These are phyloP conservation scores for Rhinogobius similis DNA, from an alignment of 2,113 vertebrate genomes.

Conservation along the genomic window DNA sequence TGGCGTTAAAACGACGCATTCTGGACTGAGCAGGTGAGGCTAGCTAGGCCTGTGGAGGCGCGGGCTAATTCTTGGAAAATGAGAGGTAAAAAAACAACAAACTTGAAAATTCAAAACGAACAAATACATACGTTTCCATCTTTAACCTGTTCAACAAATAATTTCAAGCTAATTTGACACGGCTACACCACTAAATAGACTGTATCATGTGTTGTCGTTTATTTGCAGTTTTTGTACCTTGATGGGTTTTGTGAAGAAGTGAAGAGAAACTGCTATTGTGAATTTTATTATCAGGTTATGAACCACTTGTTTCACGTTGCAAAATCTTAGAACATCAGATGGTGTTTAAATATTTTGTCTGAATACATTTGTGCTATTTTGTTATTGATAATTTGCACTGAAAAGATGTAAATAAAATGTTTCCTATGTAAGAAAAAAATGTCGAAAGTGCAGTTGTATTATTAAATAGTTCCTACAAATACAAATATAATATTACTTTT, in stretches of 20 bases:
- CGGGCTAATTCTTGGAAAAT: conserved; percentile 3
- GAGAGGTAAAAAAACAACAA: neutral
- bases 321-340: conserved; percentile 59
- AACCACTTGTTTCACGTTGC: conserved; percentile 67
- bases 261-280: conserved; percentile 54
- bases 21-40: conserved; percentile 9
- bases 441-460: conserved; percentile 12
- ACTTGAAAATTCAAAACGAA: neutral
- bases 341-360: conserved; percentile 65
- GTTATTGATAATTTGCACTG: conserved; percentile 85
- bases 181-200: conserved; percentile 10
- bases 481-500: too few species aligned
- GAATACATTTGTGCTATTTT: conserved; percentile 74
- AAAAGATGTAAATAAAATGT: conserved; percentile 96
- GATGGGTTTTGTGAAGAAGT: conserved; percentile 12
- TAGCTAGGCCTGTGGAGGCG: neutral
- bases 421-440: conserved; percentile 81
- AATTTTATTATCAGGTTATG: conserved; percentile 63
- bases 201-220: conserved; percentile 34
- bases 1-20: neutral
- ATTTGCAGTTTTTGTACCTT: conserved; percentile 43
- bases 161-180: conserved; percentile 13
- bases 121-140: neutral
- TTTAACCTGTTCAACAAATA: neutral
- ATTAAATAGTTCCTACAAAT: neutral